Evolutionary conservation across 2,797 vertebrate genomes (phyloP), one percentile per base, ranked within the genome.

Genomic region (Rhabdophis nuchalis): DNA sequence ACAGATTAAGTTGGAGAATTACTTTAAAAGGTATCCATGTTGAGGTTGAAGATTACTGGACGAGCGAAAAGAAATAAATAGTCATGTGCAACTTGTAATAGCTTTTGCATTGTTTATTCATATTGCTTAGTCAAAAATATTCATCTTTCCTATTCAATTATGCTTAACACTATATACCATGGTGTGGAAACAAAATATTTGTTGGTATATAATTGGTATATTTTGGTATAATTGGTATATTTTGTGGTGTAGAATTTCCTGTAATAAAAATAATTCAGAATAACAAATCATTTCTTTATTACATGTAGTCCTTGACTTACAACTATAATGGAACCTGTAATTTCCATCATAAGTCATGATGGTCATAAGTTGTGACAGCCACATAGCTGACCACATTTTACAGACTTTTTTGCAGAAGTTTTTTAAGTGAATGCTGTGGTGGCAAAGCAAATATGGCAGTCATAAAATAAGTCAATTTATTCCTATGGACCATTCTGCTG

Each of bases 1-100:
- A 94, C 54, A 91, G 92, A 96, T 96, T 93, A 96, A 96, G 92
- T 92, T 58, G 77, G 86, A 87, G 90, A 94, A 95, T 92, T 94
- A 60, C 89, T 93, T 96, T 95, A 95, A 92, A 46, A 93, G 91
- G 93, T 92, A 56, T 93, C 90, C 92, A 58, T 95, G 82, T 60
- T 60, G 94, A 91, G 89, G 54, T 58, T 92, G 86, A 95, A 88
- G 93, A 92, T 85, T 94, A 86, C 53, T 93, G 89, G 93, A 89
- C 94, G 93, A 94, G 92, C 61, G 94, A 89, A 91, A 95, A 92
- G 36, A 94, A 94, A 91, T 68, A 61, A 60, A 58, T 86, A 89
- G 94, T 36, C 89, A 89, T 56, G 92, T 86, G 90, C 82, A 93
- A 94, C 90, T 88, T 64, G 91, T 95, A 96, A 95, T 93, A 86